Conservation (phyloP, 2,797 vertebrate species). For the Propithecus deckenii region DNA sequence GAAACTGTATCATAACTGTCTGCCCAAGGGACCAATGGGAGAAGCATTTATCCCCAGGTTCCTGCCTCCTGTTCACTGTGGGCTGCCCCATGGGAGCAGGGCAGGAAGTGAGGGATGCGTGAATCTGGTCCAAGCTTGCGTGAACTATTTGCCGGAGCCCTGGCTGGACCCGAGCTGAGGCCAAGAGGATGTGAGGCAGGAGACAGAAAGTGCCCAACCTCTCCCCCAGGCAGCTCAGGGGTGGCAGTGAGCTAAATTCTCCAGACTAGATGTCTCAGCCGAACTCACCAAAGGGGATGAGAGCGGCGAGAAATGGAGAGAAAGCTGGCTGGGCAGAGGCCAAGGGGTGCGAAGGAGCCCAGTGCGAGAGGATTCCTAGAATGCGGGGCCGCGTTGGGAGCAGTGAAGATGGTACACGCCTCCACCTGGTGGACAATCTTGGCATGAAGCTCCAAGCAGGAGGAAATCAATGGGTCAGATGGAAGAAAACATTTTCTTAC, state of each 20-base stretch:
- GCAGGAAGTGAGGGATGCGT: no score
- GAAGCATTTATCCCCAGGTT: not conserved
- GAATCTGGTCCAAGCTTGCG: not conserved
- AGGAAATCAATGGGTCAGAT: not conserved
- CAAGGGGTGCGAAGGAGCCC: not conserved
- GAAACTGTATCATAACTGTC: not conserved
- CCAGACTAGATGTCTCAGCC: not conserved
- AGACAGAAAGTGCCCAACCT: not conserved
- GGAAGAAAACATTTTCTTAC: not conserved
- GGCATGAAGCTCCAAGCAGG: not conserved
- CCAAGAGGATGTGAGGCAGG: not conserved
- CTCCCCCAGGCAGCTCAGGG: not conserved
- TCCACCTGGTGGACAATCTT: not conserved
- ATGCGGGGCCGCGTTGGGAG: rapidly evolving
- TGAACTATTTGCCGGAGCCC: not conserved
- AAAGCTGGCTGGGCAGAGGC: not conserved
- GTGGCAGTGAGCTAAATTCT: not conserved
- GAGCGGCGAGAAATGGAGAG: not conserved
- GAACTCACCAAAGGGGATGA: not conserved
- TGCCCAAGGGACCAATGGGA: not conserved
- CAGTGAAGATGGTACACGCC: not conserved
- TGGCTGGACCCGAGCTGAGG: not conserved
- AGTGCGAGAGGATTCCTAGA: not conserved
- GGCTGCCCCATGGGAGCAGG: not conserved
- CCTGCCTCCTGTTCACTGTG: not conserved